Evolutionary conservation across 2,113 vertebrate species (phyloP).

Genomic region (Scomber colias): DNA sequence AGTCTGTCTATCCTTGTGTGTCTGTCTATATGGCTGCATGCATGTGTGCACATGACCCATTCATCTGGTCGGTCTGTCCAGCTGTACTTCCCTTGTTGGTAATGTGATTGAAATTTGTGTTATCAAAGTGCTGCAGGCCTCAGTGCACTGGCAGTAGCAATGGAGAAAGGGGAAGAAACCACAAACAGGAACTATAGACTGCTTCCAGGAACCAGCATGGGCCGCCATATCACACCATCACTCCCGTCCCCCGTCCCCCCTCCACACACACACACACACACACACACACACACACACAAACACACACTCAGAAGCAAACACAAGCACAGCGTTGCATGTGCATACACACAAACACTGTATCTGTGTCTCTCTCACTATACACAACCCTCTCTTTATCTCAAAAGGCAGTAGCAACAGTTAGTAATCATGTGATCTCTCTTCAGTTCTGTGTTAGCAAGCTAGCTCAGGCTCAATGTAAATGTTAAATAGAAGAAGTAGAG

Average conservation of each 20-base stretch:
- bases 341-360: slow-evolving; percentile 19
- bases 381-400: slow-evolving; percentile 43
- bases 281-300: not conserved
- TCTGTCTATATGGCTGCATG: slow-evolving; percentile 1
- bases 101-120: slow-evolving; percentile 54
- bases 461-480: slow-evolving; percentile 12
- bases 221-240: slow-evolving; percentile 4
- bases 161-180: slow-evolving; percentile 43
- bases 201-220: slow-evolving; percentile 45
- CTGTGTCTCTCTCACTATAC: slow-evolving; percentile 11
- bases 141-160: slow-evolving; percentile 3
- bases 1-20: not conserved
- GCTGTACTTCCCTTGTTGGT: slow-evolving; percentile 46
- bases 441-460: not conserved
- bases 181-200: slow-evolving; percentile 56
- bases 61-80: slow-evolving; percentile 19
- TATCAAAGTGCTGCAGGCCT: slow-evolving; percentile 65
- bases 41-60: not conserved
- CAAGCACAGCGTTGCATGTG: not conserved
- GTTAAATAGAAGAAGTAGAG: not conserved
- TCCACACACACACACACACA: slow-evolving; percentile 1
- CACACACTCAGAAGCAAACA: not conserved
- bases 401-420: slow-evolving; percentile 74
- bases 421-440: slow-evolving; percentile 49
- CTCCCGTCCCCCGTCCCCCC: not conserved